A percentile compares a stretch with the other conserved stretches of the same genome.
Conservation (phyloP, 2,797 vertebrate species). For the Pangasius mekongensis region DNA sequence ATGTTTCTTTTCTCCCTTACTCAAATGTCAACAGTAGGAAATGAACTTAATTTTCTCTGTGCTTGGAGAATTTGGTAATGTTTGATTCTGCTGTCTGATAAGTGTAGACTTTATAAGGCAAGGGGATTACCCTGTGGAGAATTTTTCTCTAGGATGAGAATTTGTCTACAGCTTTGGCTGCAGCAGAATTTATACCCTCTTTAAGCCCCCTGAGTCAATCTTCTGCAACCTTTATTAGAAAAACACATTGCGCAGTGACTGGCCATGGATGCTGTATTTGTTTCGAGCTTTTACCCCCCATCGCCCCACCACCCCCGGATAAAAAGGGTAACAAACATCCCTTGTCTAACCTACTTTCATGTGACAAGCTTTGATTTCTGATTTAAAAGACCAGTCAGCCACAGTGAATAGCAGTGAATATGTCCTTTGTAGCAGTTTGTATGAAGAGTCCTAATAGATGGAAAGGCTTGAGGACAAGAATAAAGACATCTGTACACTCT, state of each 20-base stretch:
- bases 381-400: not conserved
- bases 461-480: not conserved
- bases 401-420: not conserved
- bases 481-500: not conserved
- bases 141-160: conserved; percentile 62
- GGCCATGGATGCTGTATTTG: conserved; percentile 10
- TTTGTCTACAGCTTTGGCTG: conserved; percentile 57
- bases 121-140: conserved; percentile 56
- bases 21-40: not conserved
- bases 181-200: conserved; percentile 55
- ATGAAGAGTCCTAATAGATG: not conserved
- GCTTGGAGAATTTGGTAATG: conserved; percentile 51
- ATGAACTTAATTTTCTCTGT: conserved; percentile 46
- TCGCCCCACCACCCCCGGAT: not conserved
- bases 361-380: not conserved
- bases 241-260: conserved; percentile 48
- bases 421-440: not conserved
- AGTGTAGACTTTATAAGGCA: conserved; percentile 57
- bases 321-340: not conserved
- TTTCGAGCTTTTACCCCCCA: not conserved
- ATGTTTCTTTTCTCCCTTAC: not conserved
- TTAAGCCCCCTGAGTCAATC: conserved; percentile 44
- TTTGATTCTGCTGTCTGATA: conserved; percentile 49
- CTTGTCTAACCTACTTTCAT: not conserved
- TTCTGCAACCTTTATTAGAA: conserved; percentile 49